Evolutionary conservation across 2,113 vertebrate genomes (phyloP).

Genomic region (Rhabdomys dilectus): DNA sequence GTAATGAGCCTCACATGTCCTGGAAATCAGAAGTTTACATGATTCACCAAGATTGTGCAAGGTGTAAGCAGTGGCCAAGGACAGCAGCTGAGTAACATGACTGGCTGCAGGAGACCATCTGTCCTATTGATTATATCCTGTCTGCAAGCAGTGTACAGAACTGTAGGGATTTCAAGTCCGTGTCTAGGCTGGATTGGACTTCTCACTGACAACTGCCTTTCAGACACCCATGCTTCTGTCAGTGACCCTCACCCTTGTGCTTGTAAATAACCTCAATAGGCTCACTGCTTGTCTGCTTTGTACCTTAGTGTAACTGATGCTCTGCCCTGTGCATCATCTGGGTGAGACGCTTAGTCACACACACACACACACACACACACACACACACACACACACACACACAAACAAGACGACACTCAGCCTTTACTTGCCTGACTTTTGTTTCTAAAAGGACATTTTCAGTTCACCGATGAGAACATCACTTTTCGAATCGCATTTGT

Average conservation of each 20-base stretch:
- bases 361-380: no score
- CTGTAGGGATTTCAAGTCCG: background rate
- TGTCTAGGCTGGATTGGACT: no score
- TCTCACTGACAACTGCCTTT: background rate
- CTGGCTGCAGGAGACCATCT: background rate
- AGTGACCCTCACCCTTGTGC: background rate
- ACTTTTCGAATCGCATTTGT: constrained; percentile 14
- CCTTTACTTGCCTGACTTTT: background rate
- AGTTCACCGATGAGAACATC: background rate
- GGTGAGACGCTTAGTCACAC: background rate
- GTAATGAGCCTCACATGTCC: background rate
- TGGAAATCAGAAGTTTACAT: background rate
- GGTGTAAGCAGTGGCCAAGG: no score
- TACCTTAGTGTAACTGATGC: no score
- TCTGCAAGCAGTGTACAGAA: background rate
- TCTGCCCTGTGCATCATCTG: background rate
- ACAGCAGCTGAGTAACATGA: background rate
- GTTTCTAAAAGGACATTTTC: background rate
- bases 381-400: no score
- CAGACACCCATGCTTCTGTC: background rate
- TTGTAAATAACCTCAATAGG: no score
- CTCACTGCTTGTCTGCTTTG: background rate
- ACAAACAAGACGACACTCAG: background rate
- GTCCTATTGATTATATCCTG: background rate
- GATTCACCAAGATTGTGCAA: background rate